These are phyloP conservation scores for Heptascelio sp. DNA, from an alignment of 2,888 invertebrate genomes.

Conservation along the genomic window DNA sequence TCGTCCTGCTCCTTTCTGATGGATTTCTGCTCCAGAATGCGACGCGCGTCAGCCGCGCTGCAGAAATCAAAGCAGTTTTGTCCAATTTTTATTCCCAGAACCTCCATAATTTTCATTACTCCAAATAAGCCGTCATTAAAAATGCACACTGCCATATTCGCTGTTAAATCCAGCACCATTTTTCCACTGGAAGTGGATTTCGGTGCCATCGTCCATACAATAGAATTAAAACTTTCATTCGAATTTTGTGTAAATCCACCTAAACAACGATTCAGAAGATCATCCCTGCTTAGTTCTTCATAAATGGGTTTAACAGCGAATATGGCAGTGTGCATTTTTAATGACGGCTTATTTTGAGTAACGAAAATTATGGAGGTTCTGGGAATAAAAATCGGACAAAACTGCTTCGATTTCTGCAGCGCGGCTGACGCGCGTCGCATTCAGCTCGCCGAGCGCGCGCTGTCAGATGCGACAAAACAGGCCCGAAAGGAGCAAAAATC, in stretches of 20 bases:
- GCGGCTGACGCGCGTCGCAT: conserved; percentile 34
- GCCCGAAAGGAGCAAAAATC: conserved; percentile 10
- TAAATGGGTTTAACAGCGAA: conserved; percentile 51
- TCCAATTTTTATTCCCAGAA: conserved; percentile 26
- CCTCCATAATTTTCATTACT: conserved; percentile 30
- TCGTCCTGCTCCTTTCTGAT: neutral
- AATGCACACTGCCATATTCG: conserved; percentile 38
- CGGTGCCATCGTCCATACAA: conserved; percentile 60
- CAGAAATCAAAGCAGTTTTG: conserved; percentile 36
- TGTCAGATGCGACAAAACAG: conserved; percentile 27
- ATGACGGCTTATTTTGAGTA: conserved; percentile 54
- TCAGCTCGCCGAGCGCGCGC: neutral
- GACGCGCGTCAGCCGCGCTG: conserved; percentile 28
- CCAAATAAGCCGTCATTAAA: conserved; percentile 58
- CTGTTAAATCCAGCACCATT: conserved; percentile 40
- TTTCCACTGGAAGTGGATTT: conserved; percentile 58
- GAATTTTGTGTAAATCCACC: conserved; percentile 57
- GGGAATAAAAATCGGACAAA: conserved; percentile 28
- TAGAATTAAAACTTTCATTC: conserved; percentile 59
- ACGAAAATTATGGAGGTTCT: conserved; percentile 25
- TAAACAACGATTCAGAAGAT: conserved; percentile 55
- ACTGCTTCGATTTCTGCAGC: conserved; percentile 34
- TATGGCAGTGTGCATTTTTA: conserved; percentile 45
- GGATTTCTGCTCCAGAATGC: conserved; percentile 10
- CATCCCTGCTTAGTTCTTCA: conserved; percentile 50